phyloP scores from a whole-genome alignment of 2,113 vertebrate species.

The Apeltes quadracus region DNA sequence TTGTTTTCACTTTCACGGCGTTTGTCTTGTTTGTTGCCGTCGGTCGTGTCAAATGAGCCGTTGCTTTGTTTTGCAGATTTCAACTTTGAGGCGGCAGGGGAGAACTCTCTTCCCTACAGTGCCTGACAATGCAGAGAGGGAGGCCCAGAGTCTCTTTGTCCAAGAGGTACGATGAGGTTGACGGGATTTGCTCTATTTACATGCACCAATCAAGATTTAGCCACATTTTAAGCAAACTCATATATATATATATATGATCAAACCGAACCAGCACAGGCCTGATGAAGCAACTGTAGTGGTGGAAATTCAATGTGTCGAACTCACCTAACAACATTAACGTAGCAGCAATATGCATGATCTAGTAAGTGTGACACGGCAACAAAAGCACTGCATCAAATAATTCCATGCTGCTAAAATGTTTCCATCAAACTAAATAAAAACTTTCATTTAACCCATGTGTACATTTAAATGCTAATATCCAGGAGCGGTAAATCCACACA shows the following conservation, averaged over 20 bases:
- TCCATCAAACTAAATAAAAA: neutral
- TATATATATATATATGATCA: neutral
- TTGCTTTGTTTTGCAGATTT: conserved; percentile 81
- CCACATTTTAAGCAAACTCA: neutral
- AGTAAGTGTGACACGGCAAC: neutral
- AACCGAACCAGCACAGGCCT: neutral
- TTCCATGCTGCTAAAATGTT: neutral
- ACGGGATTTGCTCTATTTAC: neutral
- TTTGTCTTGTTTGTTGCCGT: conserved; percentile 10
- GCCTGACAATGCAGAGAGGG: conserved; percentile 89
- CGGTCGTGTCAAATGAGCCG: neutral
- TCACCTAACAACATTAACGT: neutral
- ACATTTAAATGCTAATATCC: neutral
- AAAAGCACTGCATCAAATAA: neutral
- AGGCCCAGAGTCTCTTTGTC: conserved; percentile 94
- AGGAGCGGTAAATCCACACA: neutral
- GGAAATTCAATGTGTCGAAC: neutral
- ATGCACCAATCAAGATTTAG: neutral
- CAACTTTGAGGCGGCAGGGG: conserved; percentile 87
- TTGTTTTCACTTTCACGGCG: conserved; percentile 27
- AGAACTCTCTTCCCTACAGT: conserved; percentile 90
- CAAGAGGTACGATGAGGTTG: conserved; percentile 86
- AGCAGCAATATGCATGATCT: neutral
- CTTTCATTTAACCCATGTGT: neutral
- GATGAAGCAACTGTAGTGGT: neutral